Base-by-base conservation (phyloP, 2,888 invertebrate species). In the Megamerina dolium region DNA sequence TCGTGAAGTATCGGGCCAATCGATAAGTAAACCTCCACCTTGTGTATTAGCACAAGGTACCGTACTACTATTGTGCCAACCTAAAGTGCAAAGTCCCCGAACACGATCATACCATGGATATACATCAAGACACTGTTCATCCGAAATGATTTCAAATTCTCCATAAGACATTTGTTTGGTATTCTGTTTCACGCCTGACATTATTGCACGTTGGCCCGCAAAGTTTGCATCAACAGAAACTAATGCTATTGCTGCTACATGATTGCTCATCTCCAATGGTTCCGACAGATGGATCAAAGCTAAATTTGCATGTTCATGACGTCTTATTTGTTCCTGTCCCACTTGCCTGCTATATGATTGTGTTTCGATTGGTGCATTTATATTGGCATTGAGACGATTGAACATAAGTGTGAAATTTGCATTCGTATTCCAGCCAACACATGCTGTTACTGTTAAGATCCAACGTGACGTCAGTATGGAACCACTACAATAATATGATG, bases 11-110 rank as follows among this genome's bases (percentile, higher is more conserved):
- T 17, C 5, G 12, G 52, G 53, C 53, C 53, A 55, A 30, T 43
- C 40, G 8, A 52, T 31, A 12, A 53, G 41, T 26, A 55, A 38
- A 13, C 55, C 55, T 30, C 51, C 55, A 2, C 55, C 53, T 32
- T 50, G 39, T 23, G 51, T 49, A 10, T 50, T 49, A 17, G 33
- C 14, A 20, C 55, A 55, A 1, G 55, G 53, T 6, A 51, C 48
- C 16, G 45, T 35, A 2, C 17, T 21, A 16, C 34, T 45, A 13
- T 50, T 46, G 5, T 27, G 42, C 36, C 41, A 48, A 4, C 50
- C 51, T n/a, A 41, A 37, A 2, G 53, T 50, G 34, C 55, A 55
- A 29, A 53, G 18, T 35, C 48, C 38, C 19, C 38, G 35, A 3
- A 13, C 41, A 8, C 33, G 41, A 38, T 51, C 46, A 29, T 45